These are phyloP conservation scores for Lysandra coridon DNA, from an alignment of 2,888 invertebrate species.

Conservation along the genomic window DNA sequence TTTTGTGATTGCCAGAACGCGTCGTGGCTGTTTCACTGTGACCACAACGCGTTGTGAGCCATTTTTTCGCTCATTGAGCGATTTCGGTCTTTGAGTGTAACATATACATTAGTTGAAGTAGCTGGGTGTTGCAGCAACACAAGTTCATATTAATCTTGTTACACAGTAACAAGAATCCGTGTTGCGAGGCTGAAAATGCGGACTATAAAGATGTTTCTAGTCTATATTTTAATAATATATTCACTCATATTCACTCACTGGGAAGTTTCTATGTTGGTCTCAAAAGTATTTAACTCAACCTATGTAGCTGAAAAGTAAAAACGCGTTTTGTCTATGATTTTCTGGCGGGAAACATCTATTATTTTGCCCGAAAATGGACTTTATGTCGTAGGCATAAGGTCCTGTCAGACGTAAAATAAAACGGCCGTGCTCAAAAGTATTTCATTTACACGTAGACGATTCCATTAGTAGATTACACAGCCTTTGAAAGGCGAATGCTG, in stretches of 20 bases:
- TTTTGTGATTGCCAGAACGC: too few relatives aligned
- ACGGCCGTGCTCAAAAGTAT: conserved; percentile 35
- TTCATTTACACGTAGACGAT: conserved; percentile 40
- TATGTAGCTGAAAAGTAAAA: neutral
- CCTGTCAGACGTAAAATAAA: neutral
- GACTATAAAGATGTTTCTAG: too few relatives aligned
- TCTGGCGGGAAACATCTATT: conserved; percentile 1
- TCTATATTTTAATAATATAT: too few relatives aligned
- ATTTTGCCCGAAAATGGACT: neutral
- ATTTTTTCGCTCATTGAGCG: too few relatives aligned
- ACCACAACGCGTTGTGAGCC: too few relatives aligned
- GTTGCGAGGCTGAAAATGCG: too few relatives aligned
- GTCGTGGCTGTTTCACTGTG: too few relatives aligned
- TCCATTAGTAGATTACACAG: conserved; percentile 44
- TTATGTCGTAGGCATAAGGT: neutral
- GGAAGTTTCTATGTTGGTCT: neutral
- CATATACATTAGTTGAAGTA: too few relatives aligned
- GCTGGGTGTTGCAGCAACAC: too few relatives aligned
- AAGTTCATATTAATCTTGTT: too few relatives aligned
- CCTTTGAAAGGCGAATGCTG: conserved; percentile 28
- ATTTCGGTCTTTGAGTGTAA: too few relatives aligned
- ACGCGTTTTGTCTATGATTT: conserved; percentile 6
- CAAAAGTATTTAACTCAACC: neutral
- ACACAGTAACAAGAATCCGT: too few relatives aligned
- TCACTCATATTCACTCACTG: neutral